Percentiles rank a stretch among this genome's conserved stretches.
Conservation (phyloP, 2,113 vertebrate genomes). For the Tupaia tana region DNA sequence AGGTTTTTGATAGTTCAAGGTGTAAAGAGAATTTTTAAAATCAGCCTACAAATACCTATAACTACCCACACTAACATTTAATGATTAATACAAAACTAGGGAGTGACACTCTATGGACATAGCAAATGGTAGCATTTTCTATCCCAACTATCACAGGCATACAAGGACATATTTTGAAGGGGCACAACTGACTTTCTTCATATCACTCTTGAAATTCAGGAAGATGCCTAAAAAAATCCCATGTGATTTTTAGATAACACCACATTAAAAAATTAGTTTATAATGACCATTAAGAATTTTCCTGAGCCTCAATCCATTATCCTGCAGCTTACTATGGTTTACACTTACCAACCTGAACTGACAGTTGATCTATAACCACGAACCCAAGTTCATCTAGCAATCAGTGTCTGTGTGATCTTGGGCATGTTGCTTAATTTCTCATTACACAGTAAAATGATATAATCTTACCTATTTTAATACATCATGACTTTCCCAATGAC, state of each 20-base stretch:
- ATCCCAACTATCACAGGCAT: background rate
- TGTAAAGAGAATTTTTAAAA: background rate
- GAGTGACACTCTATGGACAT: background rate
- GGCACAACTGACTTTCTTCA: background rate
- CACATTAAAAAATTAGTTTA: constrained; percentile 30
- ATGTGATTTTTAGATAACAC: background rate
- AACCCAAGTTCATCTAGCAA: background rate
- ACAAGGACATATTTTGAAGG: background rate
- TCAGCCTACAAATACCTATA: background rate
- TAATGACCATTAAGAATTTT: background rate
- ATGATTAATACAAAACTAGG: background rate
- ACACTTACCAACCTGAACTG: background rate
- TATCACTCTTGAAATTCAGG: background rate
- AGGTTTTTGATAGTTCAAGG: background rate
- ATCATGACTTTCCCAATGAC: too few species aligned
- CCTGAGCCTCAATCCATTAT: background rate
- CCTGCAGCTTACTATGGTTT: background rate
- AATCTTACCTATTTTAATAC: background rate
- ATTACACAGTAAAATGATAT: background rate
- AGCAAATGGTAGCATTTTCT: background rate
- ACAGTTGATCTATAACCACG: background rate
- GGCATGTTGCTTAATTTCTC: background rate
- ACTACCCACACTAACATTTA: background rate
- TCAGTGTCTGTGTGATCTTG: background rate
- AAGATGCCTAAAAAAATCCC: background rate